These are phyloP conservation scores for Cyrtonyx montezumae DNA, from an alignment of 2,113 vertebrate genomes.

Conservation along the genomic window DNA sequence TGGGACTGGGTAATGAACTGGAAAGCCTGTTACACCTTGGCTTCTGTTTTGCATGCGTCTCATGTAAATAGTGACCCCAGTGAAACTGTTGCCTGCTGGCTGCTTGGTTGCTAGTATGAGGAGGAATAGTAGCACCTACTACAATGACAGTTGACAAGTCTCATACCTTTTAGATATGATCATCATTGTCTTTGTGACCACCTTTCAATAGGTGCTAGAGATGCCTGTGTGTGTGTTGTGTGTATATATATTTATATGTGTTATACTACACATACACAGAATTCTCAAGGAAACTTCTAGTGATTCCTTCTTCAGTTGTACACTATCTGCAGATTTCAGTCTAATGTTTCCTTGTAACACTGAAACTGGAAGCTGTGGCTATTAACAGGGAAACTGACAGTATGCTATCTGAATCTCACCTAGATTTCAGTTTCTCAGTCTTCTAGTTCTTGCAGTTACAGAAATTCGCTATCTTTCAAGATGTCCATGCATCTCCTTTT, in stretches of 20 bases:
- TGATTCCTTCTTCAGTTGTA: background rate
- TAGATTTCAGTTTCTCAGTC: background rate
- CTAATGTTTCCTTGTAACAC: accelerated
- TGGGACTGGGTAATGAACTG: background rate
- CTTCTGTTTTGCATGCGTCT: background rate
- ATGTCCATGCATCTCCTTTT: background rate
- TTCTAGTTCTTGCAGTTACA: background rate
- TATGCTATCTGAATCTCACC: background rate
- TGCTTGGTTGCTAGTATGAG: background rate
- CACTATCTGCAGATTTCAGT: accelerated
- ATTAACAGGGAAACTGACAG: background rate
- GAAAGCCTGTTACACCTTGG: background rate
- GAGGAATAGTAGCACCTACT: background rate
- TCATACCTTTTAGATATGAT: background rate
- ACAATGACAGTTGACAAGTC: background rate
- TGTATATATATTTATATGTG: no score
- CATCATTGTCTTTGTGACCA: accelerated
- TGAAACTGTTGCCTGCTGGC: background rate
- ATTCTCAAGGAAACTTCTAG: background rate
- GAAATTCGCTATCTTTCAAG: background rate
- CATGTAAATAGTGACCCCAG: background rate
- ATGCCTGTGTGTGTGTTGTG: background rate
- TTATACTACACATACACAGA: accelerated
- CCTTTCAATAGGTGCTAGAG: accelerated
- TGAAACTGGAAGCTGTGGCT: background rate